These are phyloP conservation scores for Noctuana brunneofusca DNA, from an alignment of 2,888 invertebrate genomes.

Conservation along the genomic window DNA sequence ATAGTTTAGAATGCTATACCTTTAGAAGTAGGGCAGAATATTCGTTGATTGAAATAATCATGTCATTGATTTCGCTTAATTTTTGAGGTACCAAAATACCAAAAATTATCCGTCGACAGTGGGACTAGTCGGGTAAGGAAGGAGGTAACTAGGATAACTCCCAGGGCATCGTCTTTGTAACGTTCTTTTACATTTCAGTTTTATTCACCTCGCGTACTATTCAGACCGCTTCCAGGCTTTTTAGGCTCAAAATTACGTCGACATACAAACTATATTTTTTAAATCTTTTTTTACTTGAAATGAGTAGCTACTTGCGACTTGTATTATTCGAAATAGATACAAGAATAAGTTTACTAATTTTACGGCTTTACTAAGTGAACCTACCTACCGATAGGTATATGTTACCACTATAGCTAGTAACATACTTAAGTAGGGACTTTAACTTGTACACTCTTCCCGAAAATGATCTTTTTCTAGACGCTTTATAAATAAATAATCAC, in stretches of 20 bases:
- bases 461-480: not conserved
- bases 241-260: slow-evolving; percentile 32
- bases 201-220: slow-evolving; percentile 37
- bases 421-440: not conserved
- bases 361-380: too few species aligned
- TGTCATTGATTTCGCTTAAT: not conserved
- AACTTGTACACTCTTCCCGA: not conserved
- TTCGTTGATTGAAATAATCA: not conserved
- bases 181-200: slow-evolving; percentile 35
- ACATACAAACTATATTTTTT: slow-evolving; percentile 18
- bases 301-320: not conserved
- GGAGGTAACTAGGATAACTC: slow-evolving; percentile 37
- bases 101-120: slow-evolving; percentile 3
- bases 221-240: slow-evolving; percentile 33
- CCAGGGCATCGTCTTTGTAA: slow-evolving; percentile 37
- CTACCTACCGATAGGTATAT: too few species aligned
- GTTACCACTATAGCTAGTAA: too few species aligned
- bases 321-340: too few species aligned
- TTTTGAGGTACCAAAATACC: not conserved
- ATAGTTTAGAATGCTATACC: too few species aligned
- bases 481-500: too few species aligned
- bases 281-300: slow-evolving; percentile 8
- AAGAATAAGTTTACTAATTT: too few species aligned
- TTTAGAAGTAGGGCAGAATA: too few species aligned
- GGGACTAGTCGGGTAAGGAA: slow-evolving; percentile 30